Evolutionary conservation across 2,888 invertebrate genomes (phyloP), one percentile per base, ranked within the genome.

Genomic region (Trichopria drosophilae): DNA sequence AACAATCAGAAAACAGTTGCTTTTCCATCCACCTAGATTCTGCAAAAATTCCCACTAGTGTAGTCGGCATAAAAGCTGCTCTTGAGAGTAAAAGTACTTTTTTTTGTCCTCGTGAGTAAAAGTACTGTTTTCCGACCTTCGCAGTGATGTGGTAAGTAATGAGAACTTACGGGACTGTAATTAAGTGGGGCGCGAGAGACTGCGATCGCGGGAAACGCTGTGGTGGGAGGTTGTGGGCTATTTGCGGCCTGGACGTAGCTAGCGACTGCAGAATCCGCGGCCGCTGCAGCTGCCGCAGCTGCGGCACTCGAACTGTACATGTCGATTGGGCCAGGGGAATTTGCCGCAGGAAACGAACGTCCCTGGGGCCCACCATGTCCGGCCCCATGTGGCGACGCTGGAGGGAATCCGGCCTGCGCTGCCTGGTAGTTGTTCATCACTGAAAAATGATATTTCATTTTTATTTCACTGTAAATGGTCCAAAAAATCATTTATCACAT

Each of bases 351-450:
- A 80, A 93, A 93, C 43, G 87, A 90, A 66, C 88, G 86, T 66
- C 86, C 82, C 50, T 83, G 77, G 62, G 78, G 75, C 65, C 75
- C 72, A 35, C 75, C 73, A 74, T 79, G 71, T 61, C 77, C 73
- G 76, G 86, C 85, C 50, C 81, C 84, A 72, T 90, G 90, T 58
- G 90, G 90, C 58, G 90, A 90, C 63, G 89, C 88, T 56, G 90
- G 90, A 55, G 90, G 90, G 59, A 86, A 85, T 61, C 89, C 90
- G 62, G 84, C 84, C 59, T 82, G 83, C 59, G 86, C 86, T 62
- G 84, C 84, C 75, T 90, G 90, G 80, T 94, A 94, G 84, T 93
- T 94, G 84, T 93, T 94, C 90, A 95, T 93, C 80, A 95, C 94
- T 92, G 88, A 65, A 83, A 79, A 57, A n/a, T n/a, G n/a, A n/a